A percentile compares a stretch with the other conserved stretches of the same genome.
Conservation (phyloP, 2,113 vertebrate species). For the Stegostoma tigrinum region DNA sequence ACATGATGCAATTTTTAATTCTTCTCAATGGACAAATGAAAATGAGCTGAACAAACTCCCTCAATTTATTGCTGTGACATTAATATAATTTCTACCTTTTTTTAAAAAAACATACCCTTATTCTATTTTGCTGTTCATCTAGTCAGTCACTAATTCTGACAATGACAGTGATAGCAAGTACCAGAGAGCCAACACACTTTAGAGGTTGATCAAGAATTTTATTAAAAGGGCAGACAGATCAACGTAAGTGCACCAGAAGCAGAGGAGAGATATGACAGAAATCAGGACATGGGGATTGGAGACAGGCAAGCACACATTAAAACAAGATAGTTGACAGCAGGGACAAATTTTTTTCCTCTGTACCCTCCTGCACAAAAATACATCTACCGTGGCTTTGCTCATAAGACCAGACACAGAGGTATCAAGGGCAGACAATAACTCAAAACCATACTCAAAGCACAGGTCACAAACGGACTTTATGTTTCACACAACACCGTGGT, state of each 20-base stretch:
- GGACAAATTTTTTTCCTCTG: background rate
- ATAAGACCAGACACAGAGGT: background rate
- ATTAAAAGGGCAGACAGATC: background rate
- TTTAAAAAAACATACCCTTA: background rate
- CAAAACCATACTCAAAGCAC: background rate
- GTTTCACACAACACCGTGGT: background rate
- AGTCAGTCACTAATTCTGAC: background rate
- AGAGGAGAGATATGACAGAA: background rate
- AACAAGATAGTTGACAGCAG: background rate
- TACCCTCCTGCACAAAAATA: background rate
- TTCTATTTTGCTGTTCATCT: background rate
- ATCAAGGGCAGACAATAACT: background rate
- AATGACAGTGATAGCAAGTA: background rate
- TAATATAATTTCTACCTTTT: background rate
- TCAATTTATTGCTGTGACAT: background rate
- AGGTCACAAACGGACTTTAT: background rate
- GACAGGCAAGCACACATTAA: too few relatives aligned
- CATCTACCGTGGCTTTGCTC: background rate
- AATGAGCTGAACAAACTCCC: background rate
- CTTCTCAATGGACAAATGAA: background rate
- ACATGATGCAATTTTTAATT: background rate
- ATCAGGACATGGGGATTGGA: background rate
- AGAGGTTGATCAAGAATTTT: background rate
- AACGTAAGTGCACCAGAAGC: background rate
- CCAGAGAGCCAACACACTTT: background rate